A percentile compares a stretch with the other conserved stretches of the same genome.
Conservation (phyloP, 1,140 invertebrate species). For the Cydia amplana region DNA sequence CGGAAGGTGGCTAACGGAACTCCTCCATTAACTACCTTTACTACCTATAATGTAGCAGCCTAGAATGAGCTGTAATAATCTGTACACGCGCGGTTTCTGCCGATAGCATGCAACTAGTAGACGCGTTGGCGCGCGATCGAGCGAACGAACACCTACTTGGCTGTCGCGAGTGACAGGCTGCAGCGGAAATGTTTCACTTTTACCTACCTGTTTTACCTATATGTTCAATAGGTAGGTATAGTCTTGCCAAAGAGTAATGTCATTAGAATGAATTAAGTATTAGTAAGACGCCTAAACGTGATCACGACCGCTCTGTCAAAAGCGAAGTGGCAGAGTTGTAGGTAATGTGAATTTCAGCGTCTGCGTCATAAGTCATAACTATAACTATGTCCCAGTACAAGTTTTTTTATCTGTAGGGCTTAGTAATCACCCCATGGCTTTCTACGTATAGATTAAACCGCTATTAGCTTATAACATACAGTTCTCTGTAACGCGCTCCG, state of each 20-base stretch:
- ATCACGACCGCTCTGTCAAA: too few species aligned
- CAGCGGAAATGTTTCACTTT: not conserved
- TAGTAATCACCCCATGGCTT: not conserved
- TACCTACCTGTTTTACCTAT: not conserved
- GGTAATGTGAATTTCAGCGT: too few species aligned
- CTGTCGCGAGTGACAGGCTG: not conserved
- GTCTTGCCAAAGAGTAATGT: too few species aligned
- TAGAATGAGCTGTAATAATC: not conserved
- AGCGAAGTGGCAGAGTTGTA: too few species aligned
- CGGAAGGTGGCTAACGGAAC: too few species aligned
- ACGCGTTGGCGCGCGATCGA: constrained; percentile 27
- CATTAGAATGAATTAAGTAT: too few species aligned
- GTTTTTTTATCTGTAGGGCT: not conserved
- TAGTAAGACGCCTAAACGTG: too few species aligned
- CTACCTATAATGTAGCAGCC: not conserved
- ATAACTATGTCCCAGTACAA: too few species aligned
- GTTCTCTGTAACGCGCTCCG: constrained; percentile 3
- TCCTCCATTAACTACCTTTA: not conserved
- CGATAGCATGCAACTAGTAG: constrained; percentile 30
- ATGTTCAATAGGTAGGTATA: not conserved
- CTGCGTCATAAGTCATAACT: too few species aligned
- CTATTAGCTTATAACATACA: not conserved
- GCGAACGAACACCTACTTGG: not conserved
- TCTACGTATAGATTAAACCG: not conserved
- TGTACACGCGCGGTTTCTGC: not conserved